Evolutionary conservation across 1,140 invertebrate genomes (phyloP), one percentile per base, ranked within the genome.

Genomic region (Brachionus rotundiformis): DNA sequence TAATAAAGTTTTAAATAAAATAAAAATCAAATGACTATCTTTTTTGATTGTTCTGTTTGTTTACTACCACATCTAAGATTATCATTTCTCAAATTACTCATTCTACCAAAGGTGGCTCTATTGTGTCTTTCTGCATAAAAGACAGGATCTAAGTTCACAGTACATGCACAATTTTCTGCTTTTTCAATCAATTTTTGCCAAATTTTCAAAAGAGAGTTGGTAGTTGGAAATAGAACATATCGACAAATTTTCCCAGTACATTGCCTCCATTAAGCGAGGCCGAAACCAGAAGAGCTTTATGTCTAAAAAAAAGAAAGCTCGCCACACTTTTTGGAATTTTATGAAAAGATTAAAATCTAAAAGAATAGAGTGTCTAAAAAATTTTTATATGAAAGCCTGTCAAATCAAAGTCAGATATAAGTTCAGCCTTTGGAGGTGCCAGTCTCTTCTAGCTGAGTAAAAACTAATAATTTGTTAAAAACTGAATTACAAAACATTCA

Each of bases 191-290:
- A 90, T 85, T 91, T 92, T 83, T 92, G 91, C 93, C 93, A 94
- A 10, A 95, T 90, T 89, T 92, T 92, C 80, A 92, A 86, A 75
- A 91, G 91, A 93, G 93, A 95, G 82, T 93, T 91, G 84, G 93
- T 92, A n/a, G n/a, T n/a, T n/a, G n/a, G n/a, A n/a, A n/a, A n/a
- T n/a, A n/a, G n/a, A 95, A 84, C 89, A 92, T 93, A 84, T 91
- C 91, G 0, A 95, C 92, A 88, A 95, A 94, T 1, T 91, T 91
- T 0, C 92, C 92, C 11, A 95, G 86, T n/a, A 91, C 91, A 89
- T 95, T 95, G 16, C 94, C 94, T 4, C 94, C 94, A 88, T 94
- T 95, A 16, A 96, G 87, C 13, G 93, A 93, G 27, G 94, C 94
- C 19, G 93, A 94, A 3, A 94, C 92, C 3, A 93, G 92, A 82